Evolutionary conservation across 2,888 invertebrate genomes (phyloP), one percentile per base, ranked within the genome.

Genomic region (Melinaea marsaeus): DNA sequence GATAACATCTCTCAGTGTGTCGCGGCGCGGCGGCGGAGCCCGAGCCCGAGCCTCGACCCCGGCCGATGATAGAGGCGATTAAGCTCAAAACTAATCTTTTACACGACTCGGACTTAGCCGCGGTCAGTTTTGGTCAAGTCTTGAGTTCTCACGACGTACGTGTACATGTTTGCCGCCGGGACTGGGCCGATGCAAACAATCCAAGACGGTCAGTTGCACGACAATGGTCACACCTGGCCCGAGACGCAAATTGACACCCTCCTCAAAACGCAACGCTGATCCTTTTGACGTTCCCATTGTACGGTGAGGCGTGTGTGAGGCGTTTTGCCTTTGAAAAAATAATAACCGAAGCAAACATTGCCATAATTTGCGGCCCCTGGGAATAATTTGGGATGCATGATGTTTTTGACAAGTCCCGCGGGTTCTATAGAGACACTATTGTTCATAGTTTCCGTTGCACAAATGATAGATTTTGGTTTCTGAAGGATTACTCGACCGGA

Each of bases 1-100:
- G 89, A 90, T 90, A 86, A 83, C 80, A 90, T 90, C 90, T 79
- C 79, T 77, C 80, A 77, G 77, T 83, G 80, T 86, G 86, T 85
- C 84, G 83, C 85, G 67, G 76, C 71, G 78, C 79, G 81, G 83
- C 81, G 78, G 81, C 81, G 79, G 78, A 71, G 73, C 75, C 77
- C 22, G 22, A 22, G 80, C 77, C 11, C 75, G 72, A 73, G 79
- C 76, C 83, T 77, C 76, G 74, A 74, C 70, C 37, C 72, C 77
- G 74, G 69, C 77, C 79, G 87, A 85, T 87, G 79, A 75, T 85
- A 80, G 76, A 78, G 78, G 74, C 76, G 85, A 84, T 87, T 86
- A 83, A 62, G 51, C 57, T 46, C 57, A 60, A 64, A 69, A 67
- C 66, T 66, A 65, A 67, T 63, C 60, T 51, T 62, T 60, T 45